These are phyloP conservation scores for Cantharis flavilabris DNA, from an alignment of 2,888 invertebrate genomes.

Conservation along the genomic window DNA sequence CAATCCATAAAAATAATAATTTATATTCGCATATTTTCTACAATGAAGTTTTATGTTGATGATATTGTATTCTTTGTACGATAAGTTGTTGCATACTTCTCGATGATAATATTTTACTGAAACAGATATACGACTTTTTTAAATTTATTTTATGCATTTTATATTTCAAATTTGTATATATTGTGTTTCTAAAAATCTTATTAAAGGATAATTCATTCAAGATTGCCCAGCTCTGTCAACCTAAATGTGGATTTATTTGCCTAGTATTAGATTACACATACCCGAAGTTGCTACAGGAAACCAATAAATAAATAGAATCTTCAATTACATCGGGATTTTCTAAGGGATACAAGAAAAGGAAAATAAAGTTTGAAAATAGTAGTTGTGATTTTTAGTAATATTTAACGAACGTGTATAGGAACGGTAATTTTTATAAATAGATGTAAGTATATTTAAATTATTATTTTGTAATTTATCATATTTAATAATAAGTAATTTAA, in stretches of 20 bases:
- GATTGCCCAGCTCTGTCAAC: conserved; percentile 56
- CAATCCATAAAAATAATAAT: conserved; percentile 29
- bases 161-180: not conserved
- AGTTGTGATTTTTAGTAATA: not conserved
- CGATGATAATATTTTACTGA: not conserved
- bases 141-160: not conserved
- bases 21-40: conserved; percentile 21
- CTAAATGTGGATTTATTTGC: conserved; percentile 60
- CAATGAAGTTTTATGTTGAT: conserved; percentile 32
- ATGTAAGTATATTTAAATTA: not conserved
- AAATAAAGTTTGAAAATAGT: conserved; percentile 8
- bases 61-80: conserved; percentile 24
- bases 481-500: not conserved
- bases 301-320: conserved; percentile 55
- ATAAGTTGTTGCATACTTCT: not conserved
- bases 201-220: conserved; percentile 41
- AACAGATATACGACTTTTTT: not conserved
- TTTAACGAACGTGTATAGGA: not conserved
- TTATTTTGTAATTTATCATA: not conserved
- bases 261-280: conserved; percentile 59
- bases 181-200: conserved; percentile 17
- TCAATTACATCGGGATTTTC: conserved; percentile 51
- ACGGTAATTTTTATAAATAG: not conserved
- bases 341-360: conserved; percentile 38
- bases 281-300: conserved; percentile 49